Base-by-base conservation (phyloP, 2,113 vertebrate genomes). In the Noturus placidus region DNA sequence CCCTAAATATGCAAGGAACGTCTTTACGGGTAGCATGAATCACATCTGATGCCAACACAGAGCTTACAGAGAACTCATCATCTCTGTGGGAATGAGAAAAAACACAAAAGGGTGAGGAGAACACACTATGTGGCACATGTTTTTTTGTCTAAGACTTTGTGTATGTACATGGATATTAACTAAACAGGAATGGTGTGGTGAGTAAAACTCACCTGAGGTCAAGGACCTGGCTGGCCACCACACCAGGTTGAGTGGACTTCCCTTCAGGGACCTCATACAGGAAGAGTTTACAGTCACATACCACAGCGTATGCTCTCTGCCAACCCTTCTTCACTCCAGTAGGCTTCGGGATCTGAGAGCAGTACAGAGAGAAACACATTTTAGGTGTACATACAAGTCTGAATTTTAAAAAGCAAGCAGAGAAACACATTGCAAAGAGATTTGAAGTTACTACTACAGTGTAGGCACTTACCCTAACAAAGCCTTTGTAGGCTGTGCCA, bases 261-360 rank as follows among this genome's bases (percentile, higher is more conserved):
- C 98, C 98, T 93, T 99, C 98, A 0, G 97, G 95, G 74, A 99
- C 93, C 82, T 99, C 98, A 19, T 98, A 99, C 38, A 99, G 95
- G 63, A 99, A 98, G 7, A 99, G 96, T 90, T 97, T 99, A 87
- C 97, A 99, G 93, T 99, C 98, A 3, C 97, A 99, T 42, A 99
- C 97, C 88, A 99, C 96, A 0, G 98, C 98, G 1, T 96, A 98
- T 0, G 97, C 98, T 80, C 97, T 95, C 93, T 99, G 98, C 98
- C 98, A 99, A 5, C 98, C 98, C 65, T 98, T 99, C 93, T 97
- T 99, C 93, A 99, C 98, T 1, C 98, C 98, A 0, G 97, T 99
- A 56, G 98, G 98, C 92, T 99, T 99, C 0, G 98, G 98, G 90
- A 99, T 96, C 98, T 99, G 87, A 2, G 5, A 80, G 14, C 19